Evolutionary conservation across 2,113 vertebrate species (phyloP).

Genomic region (Recurvirostra avosetta): DNA sequence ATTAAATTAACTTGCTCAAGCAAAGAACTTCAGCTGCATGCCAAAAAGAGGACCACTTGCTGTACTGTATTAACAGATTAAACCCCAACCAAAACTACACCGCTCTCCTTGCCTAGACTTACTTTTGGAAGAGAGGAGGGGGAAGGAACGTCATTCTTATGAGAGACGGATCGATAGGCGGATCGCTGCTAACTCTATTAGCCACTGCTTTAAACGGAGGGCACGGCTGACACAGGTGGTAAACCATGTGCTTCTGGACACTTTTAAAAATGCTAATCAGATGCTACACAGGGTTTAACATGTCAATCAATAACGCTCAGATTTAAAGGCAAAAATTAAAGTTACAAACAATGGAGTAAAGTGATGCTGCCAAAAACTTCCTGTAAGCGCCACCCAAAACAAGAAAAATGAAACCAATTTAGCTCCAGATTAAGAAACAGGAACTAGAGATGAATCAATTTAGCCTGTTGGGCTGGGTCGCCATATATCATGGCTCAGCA

Average conservation of each 20-base stretch:
- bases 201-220: slow-evolving; percentile 18
- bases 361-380: slow-evolving; percentile 72
- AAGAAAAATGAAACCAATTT: slow-evolving; percentile 91
- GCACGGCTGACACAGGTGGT: slow-evolving; percentile 52
- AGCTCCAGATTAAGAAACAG: slow-evolving; percentile 87
- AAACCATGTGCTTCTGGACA: slow-evolving; percentile 61
- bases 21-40: background rate
- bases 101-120: background rate
- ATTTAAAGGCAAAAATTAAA: slow-evolving; percentile 69
- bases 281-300: slow-evolving; percentile 30
- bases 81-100: background rate
- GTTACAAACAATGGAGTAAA: slow-evolving; percentile 70
- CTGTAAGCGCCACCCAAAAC: slow-evolving; percentile 69
- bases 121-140: slow-evolving; percentile 54
- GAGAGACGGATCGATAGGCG: slow-evolving; percentile 38
- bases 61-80: slow-evolving; percentile 33
- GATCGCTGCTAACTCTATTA: slow-evolving; percentile 62
- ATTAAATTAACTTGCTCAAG: slow-evolving; percentile 12
- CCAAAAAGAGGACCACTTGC: background rate
- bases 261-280: slow-evolving; percentile 68
- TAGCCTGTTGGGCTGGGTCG: slow-evolving; percentile 73
- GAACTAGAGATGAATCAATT: slow-evolving; percentile 87
- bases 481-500: slow-evolving; percentile 80
- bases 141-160: slow-evolving; percentile 28
- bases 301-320: slow-evolving; percentile 54